phyloP scores from a whole-genome alignment of 1,140 invertebrate genomes.

The Euwallacea similis region DNA sequence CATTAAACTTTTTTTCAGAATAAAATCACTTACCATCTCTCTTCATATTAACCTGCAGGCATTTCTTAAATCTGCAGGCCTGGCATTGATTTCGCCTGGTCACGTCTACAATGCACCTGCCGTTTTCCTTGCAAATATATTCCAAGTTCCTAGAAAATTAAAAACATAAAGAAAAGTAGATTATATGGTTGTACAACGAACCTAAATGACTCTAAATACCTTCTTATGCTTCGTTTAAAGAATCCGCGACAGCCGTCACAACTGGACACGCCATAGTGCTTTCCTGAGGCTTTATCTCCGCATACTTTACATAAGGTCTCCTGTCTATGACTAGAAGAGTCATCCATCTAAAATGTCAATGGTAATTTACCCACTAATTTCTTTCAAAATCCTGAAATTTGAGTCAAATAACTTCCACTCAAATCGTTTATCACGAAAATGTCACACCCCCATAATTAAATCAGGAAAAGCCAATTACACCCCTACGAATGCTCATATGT shows the following conservation, averaged over 20 bases:
- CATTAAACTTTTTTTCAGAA: background rate
- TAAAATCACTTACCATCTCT: constrained; percentile 75
- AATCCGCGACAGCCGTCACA: constrained; percentile 92
- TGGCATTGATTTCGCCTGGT: constrained; percentile 93
- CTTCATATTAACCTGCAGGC: constrained; percentile 92
- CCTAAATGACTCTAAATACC: constrained; percentile 56
- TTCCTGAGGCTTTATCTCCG: constrained; percentile 89
- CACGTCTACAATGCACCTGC: constrained; percentile 87
- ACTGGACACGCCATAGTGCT: constrained; percentile 88
- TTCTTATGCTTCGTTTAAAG: constrained; percentile 86
- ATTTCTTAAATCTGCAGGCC: constrained; percentile 91
- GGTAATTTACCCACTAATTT: background rate
- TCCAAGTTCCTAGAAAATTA: constrained; percentile 73
- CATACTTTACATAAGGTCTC: constrained; percentile 63
- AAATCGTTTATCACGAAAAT: constrained; percentile 31
- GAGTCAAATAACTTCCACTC: background rate
- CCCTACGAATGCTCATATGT: constrained; percentile 39
- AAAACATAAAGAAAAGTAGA: background rate
- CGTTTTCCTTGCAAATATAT: constrained; percentile 91
- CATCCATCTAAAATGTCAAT: constrained; percentile 46
- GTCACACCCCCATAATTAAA: constrained; percentile 42
- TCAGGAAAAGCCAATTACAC: constrained; percentile 39
- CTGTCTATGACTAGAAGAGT: constrained; percentile 33
- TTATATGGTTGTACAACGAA: background rate
- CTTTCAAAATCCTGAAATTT: background rate